Evolutionary conservation across 2,888 invertebrate genomes (phyloP).

Genomic region (Napeogenes inachia): DNA sequence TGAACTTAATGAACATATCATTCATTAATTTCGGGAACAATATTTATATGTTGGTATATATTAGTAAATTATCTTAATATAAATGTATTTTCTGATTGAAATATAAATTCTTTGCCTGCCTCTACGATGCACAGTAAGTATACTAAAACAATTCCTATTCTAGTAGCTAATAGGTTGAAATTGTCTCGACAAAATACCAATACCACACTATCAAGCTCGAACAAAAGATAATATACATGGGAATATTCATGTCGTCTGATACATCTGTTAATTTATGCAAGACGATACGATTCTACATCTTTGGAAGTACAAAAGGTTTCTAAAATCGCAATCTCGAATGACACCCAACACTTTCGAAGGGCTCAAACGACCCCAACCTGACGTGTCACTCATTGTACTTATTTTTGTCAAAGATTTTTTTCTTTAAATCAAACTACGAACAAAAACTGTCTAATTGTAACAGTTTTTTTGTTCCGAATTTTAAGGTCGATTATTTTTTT

Average conservation of each 20-base stretch:
- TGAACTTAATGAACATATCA: too few relatives aligned
- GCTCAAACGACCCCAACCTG: conserved; percentile 56
- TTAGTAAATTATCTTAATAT: too few relatives aligned
- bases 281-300: conserved; percentile 55
- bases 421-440: conserved; percentile 58
- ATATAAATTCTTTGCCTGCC: too few relatives aligned
- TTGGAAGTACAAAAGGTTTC: conserved; percentile 57
- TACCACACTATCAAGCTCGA: conserved; percentile 12
- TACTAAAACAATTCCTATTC: background rate
- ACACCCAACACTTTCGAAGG: conserved; percentile 70
- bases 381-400: conserved; percentile 68
- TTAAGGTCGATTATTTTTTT: conserved; percentile 70
- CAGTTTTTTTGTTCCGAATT: conserved; percentile 70
- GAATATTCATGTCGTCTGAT: conserved; percentile 70
- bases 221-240: conserved; percentile 52
- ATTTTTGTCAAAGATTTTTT: conserved; percentile 70
- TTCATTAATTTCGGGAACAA: too few relatives aligned
- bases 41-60: too few relatives aligned
- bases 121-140: too few relatives aligned
- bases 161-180: background rate
- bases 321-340: conserved; percentile 67
- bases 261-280: conserved; percentile 73
- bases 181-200: conserved; percentile 34
- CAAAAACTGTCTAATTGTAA: conserved; percentile 75
- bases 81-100: too few relatives aligned